These are phyloP conservation scores for Zaprionus lineosus DNA, from an alignment of 2,888 invertebrate species.

Conservation along the genomic window DNA sequence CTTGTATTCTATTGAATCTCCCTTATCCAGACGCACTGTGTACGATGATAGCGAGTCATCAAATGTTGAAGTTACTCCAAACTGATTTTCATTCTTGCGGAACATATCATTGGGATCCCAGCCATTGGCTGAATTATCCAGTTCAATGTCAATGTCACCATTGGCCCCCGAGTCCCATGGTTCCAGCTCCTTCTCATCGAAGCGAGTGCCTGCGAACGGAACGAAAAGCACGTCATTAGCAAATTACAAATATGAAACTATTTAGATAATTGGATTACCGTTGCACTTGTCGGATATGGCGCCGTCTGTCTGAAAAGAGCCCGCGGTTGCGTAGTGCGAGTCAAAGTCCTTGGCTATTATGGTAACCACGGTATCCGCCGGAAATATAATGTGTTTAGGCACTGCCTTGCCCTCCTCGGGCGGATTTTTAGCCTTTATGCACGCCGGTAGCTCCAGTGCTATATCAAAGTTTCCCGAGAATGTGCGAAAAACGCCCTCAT, in stretches of 20 bases:
- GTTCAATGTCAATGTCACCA: slow-evolving; percentile 86
- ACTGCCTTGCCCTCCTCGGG: slow-evolving; percentile 78
- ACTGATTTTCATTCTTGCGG: slow-evolving; percentile 93
- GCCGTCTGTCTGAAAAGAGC: slow-evolving; percentile 94
- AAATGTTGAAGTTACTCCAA: slow-evolving; percentile 96
- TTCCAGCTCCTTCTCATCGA: slow-evolving; percentile 88
- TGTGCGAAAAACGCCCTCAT: slow-evolving; percentile 95
- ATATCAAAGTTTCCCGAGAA: slow-evolving; percentile 94
- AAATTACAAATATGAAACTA: neutral
- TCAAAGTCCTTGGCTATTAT: slow-evolving; percentile 93
- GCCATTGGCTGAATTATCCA: slow-evolving; percentile 92
- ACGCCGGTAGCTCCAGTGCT: slow-evolving; percentile 93
- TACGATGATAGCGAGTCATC: slow-evolving; percentile 96
- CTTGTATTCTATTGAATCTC: slow-evolving; percentile 93
- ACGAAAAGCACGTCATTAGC: no score
- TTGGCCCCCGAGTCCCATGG: slow-evolving; percentile 91
- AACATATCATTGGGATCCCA: slow-evolving; percentile 99
- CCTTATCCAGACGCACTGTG: slow-evolving; percentile 92
- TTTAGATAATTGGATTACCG: slow-evolving; percentile 84
- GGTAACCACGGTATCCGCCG: slow-evolving; percentile 91
- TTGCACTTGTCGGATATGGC: slow-evolving; percentile 93
- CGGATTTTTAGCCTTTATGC: slow-evolving; percentile 82
- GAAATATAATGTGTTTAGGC: slow-evolving; percentile 86
- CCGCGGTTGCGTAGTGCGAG: slow-evolving; percentile 93
- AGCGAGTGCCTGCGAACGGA: slow-evolving; percentile 70